Percentiles rank a stretch among this genome's conserved stretches.
These are phyloP conservation scores for Agrotis ipsilon DNA, from an alignment of 2,888 invertebrate genomes.

Conservation along the genomic window DNA sequence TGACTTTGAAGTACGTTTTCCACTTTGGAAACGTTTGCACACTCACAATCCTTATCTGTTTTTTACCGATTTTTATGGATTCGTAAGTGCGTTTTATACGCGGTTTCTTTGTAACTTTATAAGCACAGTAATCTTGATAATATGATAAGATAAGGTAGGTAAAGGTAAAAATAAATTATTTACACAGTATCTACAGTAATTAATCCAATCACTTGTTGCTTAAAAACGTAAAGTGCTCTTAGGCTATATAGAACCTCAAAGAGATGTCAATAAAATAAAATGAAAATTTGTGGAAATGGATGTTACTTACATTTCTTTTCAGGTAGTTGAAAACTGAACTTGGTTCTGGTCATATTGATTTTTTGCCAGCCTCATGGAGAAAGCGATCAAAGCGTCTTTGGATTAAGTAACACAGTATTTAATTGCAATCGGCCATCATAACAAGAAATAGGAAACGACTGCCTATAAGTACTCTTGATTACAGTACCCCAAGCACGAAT, in stretches of 20 bases:
- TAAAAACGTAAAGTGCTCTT: background rate
- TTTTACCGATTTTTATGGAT: background rate
- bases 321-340: no score
- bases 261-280: constrained; percentile 15
- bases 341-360: no score
- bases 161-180: no score
- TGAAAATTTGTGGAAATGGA: constrained; percentile 37
- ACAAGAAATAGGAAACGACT: background rate
- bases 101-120: no score
- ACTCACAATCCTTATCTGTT: constrained; percentile 10
- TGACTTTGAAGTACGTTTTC: constrained; percentile 45
- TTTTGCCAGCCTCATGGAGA: no score
- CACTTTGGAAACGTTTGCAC: constrained; percentile 13
- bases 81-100: background rate
- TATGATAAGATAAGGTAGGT: no score
- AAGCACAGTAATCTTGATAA: no score
- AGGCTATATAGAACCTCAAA: constrained; percentile 10
- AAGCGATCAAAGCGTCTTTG: no score
- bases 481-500: no score
- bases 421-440: background rate
- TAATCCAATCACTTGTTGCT: constrained; percentile 11
- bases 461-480: background rate
- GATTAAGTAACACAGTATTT: constrained; percentile 5
- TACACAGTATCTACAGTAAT: no score
- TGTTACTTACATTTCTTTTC: no score